Evolutionary conservation across 2,888 invertebrate species (phyloP), one percentile per base, ranked within the genome.

Genomic region (Anagyrus pseudococci): DNA sequence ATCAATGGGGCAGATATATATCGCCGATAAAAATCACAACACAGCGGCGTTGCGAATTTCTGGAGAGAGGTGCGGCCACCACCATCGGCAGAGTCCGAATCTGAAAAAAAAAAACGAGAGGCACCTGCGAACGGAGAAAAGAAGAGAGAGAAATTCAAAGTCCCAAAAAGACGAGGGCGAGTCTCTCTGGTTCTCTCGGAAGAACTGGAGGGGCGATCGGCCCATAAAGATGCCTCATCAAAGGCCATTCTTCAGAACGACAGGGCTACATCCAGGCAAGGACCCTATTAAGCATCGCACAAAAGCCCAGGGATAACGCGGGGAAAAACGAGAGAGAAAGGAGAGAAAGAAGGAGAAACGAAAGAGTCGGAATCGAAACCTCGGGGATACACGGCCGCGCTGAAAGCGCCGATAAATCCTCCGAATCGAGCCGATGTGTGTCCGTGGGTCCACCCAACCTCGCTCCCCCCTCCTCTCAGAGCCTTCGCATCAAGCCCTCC

Each of bases 321-420:
- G n/a, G n/a, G n/a, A 19, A 26, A 58, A 50, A 50, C 4, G 29
- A 17, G 15, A 23, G 37, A 53, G 8, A 37, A 53, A 53, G 26
- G 7, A 29, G 10, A 7, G 3, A 41, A 33, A 19, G 19, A 43
- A 33, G 19, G 29, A 40, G n/a, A n/a, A n/a, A n/a, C n/a, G n/a
- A n/a, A 26, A 40, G 20, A 49, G 20, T 8, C 17, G 6, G 29
- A 43, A 19, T 10, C 19, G 19, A 29, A 29, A 2, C n/a, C n/a
- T 37, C 15, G 17, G 15, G 15, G 17, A 55, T 29, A 59, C 26
- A 37, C 29, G 29, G 29, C 29, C 29, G 29, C n/a, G n/a, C n/a
- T n/a, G n/a, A 46, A 62, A 19, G n/a, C 23, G 52, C 23, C 57
- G 29, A 62, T 57, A 62, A 62, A 62, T 62, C 57, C n/a, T 61